These are phyloP conservation scores for Echinops telfairi DNA, from an alignment of 2,113 vertebrate species.

Conservation along the genomic window DNA sequence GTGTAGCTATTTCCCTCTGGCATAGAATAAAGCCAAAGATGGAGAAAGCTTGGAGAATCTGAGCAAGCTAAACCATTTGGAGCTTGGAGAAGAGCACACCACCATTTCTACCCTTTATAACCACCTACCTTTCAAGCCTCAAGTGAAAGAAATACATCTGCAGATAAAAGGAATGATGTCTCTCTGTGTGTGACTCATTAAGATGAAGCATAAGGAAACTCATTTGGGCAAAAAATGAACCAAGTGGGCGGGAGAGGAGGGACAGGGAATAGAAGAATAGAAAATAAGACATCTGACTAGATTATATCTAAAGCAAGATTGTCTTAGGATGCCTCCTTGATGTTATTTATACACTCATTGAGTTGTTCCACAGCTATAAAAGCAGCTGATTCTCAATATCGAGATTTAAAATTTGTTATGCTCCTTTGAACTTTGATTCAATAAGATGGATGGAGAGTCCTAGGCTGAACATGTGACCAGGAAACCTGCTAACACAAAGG, in stretches of 20 bases:
- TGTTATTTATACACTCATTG: slow-evolving; percentile 62
- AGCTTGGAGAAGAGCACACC: slow-evolving; percentile 52
- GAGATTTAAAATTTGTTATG: slow-evolving; percentile 51
- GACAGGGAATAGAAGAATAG: not conserved
- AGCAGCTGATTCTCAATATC: slow-evolving; percentile 62
- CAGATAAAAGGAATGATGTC: slow-evolving; percentile 39
- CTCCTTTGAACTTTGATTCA: slow-evolving; percentile 66
- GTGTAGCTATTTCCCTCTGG: slow-evolving; percentile 65
- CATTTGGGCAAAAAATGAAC: slow-evolving; percentile 61
- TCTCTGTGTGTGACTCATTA: slow-evolving; percentile 72
- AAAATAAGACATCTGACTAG: slow-evolving; percentile 61
- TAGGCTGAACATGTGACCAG: not conserved
- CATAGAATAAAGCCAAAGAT: slow-evolving; percentile 30
- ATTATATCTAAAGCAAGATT: slow-evolving; percentile 69
- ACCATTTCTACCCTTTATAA: slow-evolving; percentile 1
- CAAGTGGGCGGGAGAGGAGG: not conserved
- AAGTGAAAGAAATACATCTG: slow-evolving; percentile 56
- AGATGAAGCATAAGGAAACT: slow-evolving; percentile 65
- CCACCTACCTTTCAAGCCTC: slow-evolving; percentile 64
- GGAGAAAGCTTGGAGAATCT: slow-evolving; percentile 31
- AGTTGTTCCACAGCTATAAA: slow-evolving; percentile 71
- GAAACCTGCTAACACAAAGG: not conserved
- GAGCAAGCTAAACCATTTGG: slow-evolving; percentile 29
- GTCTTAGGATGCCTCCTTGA: slow-evolving; percentile 55
- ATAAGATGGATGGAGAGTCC: slow-evolving; percentile 50